Evolutionary conservation across 2,888 invertebrate genomes (phyloP).

Genomic region (Trissolcus japonicus): DNA sequence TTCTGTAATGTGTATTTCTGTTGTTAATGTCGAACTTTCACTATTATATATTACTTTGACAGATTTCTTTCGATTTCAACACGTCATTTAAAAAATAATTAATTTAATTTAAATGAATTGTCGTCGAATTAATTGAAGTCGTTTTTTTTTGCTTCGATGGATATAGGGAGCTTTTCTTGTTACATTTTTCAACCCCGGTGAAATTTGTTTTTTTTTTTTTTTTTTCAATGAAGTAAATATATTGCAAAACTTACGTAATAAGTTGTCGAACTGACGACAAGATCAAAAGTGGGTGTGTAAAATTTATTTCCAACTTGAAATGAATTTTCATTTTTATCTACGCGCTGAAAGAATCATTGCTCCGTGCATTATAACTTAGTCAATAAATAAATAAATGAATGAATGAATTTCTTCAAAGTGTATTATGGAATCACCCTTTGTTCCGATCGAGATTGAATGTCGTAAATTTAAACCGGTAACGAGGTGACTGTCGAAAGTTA

Average conservation of each 20-base stretch:
- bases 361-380: slow-evolving; percentile 49
- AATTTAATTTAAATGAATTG: no score
- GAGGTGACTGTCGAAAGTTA: slow-evolving; percentile 74
- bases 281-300: no score
- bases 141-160: no score
- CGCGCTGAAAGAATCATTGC: slow-evolving; percentile 15
- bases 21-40: not conserved
- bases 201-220: no score
- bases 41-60: not conserved
- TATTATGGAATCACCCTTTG: slow-evolving; percentile 58
- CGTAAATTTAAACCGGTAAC: slow-evolving; percentile 74
- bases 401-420: slow-evolving; percentile 51
- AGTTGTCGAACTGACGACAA: no score
- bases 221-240: no score
- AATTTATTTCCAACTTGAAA: not conserved
- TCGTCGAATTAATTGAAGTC: no score
- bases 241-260: no score
- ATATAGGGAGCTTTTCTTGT: no score
- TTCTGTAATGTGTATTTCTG: not conserved
- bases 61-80: not conserved
- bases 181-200: no score
- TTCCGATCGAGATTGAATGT: slow-evolving; percentile 59
- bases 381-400: slow-evolving; percentile 55
- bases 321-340: slow-evolving; percentile 1
- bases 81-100: not conserved